Base-by-base conservation (phyloP, 2,113 vertebrate species). In the Tonatia bakeri region DNA sequence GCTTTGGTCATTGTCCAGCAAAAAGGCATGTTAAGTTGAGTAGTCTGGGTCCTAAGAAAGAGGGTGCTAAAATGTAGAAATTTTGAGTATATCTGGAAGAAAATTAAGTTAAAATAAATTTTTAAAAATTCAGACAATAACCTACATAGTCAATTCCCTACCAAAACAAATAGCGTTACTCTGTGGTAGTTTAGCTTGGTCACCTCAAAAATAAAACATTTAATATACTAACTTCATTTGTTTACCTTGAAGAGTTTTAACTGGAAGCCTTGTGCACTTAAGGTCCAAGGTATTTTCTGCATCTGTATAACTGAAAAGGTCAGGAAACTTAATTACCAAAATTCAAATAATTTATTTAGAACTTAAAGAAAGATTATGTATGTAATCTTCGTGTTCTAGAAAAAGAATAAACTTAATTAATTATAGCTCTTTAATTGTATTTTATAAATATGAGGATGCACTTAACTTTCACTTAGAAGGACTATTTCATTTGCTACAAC, bases 31-130 rank as follows among this genome's bases (percentile, higher is more conserved):
- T 69, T 72, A 38, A 92, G 14, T 24, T 84, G 47, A 61, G 6
- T 83, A 24, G 26, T 4, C 0, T 43, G 96, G 70, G 54, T 33
- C 87, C 64, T 47, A 96, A 50, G 38, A 90, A 52, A 64, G 17
- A 76, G 24, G 28, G 0, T 17, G 1, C 70, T 73, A 72, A 95
- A 92, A 95, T 93, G 94, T 54, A 13, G 59, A 61, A 45, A 95
- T 90, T 94, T 92, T 64, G 82, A 69, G 16, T 65, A 70, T 54
- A 11, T 5, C n/a, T 10, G 72, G n/a, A 85, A 87, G 19, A 47
- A 97, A 95, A 47, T 87, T 93, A 87, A 96, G 94, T 95, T 90
- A 65, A 91, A 97, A 69, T 85, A 75, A 70, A 24, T 84, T 97
- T 96, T 69, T 14, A 76, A 96, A 93, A 93, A 94, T 79, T 97